phyloP scores from a whole-genome alignment of 2,888 invertebrate species.

The Dasypogon diadema region DNA sequence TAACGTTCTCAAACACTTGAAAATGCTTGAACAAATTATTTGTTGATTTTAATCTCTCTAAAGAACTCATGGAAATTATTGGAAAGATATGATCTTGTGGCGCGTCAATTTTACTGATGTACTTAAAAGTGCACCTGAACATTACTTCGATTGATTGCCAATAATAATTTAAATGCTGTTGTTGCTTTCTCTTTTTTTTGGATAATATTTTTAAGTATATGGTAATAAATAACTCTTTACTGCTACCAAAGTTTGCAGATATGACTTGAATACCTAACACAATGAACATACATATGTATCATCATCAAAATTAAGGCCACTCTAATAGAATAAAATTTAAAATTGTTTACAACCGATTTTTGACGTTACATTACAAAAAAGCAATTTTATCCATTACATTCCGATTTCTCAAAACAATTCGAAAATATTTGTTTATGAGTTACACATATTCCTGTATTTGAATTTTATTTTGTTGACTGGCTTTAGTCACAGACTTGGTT shows the following conservation, averaged over 20 bases:
- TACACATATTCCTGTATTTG: background rate
- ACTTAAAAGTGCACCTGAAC: no score
- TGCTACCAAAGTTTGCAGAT: background rate
- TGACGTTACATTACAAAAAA: background rate
- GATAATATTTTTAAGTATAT: background rate
- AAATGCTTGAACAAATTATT: no score
- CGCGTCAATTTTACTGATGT: no score
- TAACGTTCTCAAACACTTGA: no score
- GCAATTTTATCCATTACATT: no score
- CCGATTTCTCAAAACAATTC: background rate
- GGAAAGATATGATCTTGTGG: no score
- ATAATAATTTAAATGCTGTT: no score
- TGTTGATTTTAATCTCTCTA: no score
- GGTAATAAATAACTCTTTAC: no score
- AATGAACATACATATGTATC: background rate
- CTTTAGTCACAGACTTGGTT: background rate
- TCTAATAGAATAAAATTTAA: conserved; percentile 6
- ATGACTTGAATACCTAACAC: background rate
- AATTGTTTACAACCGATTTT: background rate
- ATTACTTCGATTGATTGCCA: no score
- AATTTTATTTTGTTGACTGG: background rate
- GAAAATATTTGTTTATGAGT: background rate
- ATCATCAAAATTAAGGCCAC: conserved; percentile 4
- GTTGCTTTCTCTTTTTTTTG: no score
- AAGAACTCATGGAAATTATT: no score